phyloP scores from a whole-genome alignment of 2,113 vertebrate genomes.

The Aythya baeri region DNA sequence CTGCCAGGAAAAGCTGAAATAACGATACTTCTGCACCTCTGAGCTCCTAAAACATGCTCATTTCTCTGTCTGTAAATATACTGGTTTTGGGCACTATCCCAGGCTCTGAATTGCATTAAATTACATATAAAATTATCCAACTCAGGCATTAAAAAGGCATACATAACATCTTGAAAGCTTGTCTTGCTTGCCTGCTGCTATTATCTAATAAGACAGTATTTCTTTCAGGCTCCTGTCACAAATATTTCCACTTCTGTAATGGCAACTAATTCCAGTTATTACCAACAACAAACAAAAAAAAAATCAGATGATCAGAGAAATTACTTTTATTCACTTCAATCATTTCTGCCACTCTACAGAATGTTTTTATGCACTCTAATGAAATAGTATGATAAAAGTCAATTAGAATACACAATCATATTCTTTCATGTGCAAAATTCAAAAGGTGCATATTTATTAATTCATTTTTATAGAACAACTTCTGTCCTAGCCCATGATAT shows the following conservation, averaged over 20 bases:
- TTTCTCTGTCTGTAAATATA: background rate
- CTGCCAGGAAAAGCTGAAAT: background rate
- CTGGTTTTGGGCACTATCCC: background rate
- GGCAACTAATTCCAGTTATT: background rate
- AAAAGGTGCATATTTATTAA: background rate
- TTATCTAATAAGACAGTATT: background rate
- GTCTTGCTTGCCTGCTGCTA: background rate
- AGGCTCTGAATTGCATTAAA: background rate
- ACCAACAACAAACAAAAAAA: background rate
- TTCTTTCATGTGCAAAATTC: background rate
- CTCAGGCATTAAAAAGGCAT: background rate
- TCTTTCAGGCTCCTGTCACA: background rate
- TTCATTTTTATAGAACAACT: background rate
- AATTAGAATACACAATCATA: background rate
- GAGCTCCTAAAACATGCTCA: background rate
- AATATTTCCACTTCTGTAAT: background rate
- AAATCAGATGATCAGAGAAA: background rate
- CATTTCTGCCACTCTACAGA: background rate
- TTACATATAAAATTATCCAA: background rate
- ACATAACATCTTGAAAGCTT: background rate
- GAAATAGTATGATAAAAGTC: background rate
- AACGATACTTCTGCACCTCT: background rate
- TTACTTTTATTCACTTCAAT: background rate
- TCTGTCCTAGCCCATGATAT: background rate
- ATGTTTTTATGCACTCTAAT: background rate